Evolutionary conservation across 1,140 invertebrate species (phyloP).

Genomic region (Camponotus vicinus): DNA sequence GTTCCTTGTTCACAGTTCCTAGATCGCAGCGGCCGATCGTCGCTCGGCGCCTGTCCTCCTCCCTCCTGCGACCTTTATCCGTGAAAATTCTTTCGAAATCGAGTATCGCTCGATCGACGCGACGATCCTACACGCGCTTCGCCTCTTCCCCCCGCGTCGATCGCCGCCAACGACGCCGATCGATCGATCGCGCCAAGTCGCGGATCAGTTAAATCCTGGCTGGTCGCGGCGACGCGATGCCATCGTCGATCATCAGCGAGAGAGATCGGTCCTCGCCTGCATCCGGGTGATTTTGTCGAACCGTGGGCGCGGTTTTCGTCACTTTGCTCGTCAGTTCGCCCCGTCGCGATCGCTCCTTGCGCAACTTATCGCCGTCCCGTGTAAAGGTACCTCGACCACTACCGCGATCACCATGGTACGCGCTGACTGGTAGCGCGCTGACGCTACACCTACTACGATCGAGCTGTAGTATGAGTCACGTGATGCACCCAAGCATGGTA

Average conservation of each 20-base stretch:
- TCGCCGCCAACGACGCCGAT: conserved; percentile 29
- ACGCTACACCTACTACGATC: conserved; percentile 59
- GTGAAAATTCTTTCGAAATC: background rate
- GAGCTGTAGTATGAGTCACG: conserved; percentile 80
- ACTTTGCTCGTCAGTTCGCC: background rate
- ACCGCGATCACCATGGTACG: conserved; percentile 48
- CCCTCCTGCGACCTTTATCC: background rate
- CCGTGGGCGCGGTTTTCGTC: conserved; percentile 68
- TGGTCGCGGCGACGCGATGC: background rate
- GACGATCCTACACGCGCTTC: background rate
- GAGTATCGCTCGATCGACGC: background rate
- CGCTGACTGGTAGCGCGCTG: conserved; percentile 55
- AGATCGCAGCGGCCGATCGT: background rate
- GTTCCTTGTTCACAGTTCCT: background rate
- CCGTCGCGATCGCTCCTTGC: conserved; percentile 37
- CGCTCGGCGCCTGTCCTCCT: background rate
- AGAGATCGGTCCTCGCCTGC: background rate
- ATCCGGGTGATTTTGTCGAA: conserved; percentile 56
- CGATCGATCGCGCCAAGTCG: conserved; percentile 18
- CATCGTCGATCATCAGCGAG: background rate
- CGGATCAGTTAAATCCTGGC: conserved; percentile 10
- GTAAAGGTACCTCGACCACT: conserved; percentile 47
- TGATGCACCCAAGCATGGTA: conserved; percentile 70
- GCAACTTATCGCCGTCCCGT: conserved; percentile 28
- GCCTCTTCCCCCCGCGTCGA: background rate